Evolutionary conservation across 2,888 invertebrate species (phyloP).

Genomic region (Thyatira batis): DNA sequence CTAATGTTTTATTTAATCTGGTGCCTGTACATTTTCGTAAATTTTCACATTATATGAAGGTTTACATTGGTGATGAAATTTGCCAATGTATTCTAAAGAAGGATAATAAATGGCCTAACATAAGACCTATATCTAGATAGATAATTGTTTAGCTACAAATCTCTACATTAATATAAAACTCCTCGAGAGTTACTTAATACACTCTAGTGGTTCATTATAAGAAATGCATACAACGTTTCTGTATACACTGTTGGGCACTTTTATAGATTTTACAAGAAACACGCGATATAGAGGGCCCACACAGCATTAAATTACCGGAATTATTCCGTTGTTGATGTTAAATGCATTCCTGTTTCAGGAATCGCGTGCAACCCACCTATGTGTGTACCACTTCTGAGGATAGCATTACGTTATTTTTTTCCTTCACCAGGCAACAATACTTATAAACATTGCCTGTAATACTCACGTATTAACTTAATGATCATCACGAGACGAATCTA

Average conservation of each 20-base stretch:
- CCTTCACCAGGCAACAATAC: too few relatives aligned
- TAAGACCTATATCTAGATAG: too few relatives aligned
- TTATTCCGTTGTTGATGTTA: conserved; percentile 71
- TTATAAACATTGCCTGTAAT: neutral
- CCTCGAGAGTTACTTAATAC: neutral
- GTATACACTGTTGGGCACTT: conserved; percentile 19
- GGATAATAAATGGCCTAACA: too few relatives aligned
- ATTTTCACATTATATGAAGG: too few relatives aligned
- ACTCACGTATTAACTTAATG: too few relatives aligned
- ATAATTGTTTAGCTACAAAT: too few relatives aligned
- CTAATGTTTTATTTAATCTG: neutral
- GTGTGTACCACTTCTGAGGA: conserved; percentile 43
- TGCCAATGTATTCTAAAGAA: too few relatives aligned
- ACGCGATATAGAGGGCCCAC: conserved; percentile 62
- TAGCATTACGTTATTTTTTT: conserved; percentile 6
- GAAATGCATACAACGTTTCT: conserved; percentile 8
- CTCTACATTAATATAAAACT: neutral
- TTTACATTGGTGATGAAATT: too few relatives aligned
- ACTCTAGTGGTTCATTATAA: conserved; percentile 1
- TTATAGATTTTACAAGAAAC: conserved; percentile 54
- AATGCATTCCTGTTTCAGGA: conserved; percentile 71
- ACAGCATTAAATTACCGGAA: conserved; percentile 70
- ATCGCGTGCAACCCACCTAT: conserved; percentile 63
- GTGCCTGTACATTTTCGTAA: neutral
- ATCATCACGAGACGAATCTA: neutral